phyloP scores from a whole-genome alignment of 1,140 invertebrate genomes.

The Ooceraea biroi region DNA sequence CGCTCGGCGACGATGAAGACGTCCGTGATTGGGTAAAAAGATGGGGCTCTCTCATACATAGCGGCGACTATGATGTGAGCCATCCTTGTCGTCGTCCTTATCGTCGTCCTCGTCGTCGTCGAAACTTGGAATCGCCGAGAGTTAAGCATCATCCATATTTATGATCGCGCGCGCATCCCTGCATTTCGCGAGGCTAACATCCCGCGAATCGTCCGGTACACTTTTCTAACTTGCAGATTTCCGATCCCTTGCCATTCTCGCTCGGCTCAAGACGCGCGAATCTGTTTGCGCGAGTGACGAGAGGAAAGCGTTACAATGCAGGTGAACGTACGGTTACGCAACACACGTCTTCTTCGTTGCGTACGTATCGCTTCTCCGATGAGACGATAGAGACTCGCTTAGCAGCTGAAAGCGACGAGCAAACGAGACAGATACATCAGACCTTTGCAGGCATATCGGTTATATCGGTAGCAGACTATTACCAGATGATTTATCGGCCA shows the following conservation, averaged over 20 bases:
- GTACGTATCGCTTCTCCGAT: too few relatives aligned
- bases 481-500: not conserved
- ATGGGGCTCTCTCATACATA: conserved; percentile 37
- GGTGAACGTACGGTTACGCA: too few relatives aligned
- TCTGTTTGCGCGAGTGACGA: conserved; percentile 52
- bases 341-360: too few relatives aligned
- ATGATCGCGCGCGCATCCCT: conserved; percentile 33
- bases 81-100: not conserved
- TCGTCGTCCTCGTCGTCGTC: not conserved
- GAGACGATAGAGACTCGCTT: too few relatives aligned
- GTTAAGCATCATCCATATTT: conserved; percentile 60
- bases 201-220: conserved; percentile 43
- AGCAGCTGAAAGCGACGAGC: too few relatives aligned
- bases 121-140: conserved; percentile 32
- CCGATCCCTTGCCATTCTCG: not conserved
- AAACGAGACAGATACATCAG: too few relatives aligned
- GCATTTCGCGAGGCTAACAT: conserved; percentile 49
- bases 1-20: conserved; percentile 11
- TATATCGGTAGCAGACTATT: too few relatives aligned
- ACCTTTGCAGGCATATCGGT: too few relatives aligned
- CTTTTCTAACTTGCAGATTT: conserved; percentile 61
- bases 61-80: not conserved
- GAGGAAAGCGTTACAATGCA: too few relatives aligned
- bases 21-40: conserved; percentile 56
- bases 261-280: conserved; percentile 31